Percentiles rank a stretch among this genome's conserved stretches.
These are phyloP conservation scores for Caenorhabditis latens DNA, from an alignment of 1,140 invertebrate species.

Conservation along the genomic window DNA sequence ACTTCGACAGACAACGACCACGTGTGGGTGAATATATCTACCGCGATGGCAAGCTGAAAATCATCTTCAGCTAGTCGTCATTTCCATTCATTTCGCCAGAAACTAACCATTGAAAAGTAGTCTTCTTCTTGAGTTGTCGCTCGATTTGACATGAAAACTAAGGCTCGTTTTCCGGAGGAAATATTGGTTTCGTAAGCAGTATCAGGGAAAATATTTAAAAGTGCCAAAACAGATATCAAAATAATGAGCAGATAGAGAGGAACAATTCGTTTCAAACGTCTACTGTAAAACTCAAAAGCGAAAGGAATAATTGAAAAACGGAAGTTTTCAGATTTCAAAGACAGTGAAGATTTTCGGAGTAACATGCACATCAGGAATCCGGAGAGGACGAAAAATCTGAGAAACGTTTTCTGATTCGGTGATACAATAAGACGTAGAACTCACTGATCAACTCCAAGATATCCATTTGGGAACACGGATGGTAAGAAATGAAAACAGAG, in stretches of 20 bases:
- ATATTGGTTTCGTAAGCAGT: neutral
- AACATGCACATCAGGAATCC: constrained; percentile 12
- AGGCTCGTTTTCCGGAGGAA: neutral
- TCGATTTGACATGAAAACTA: neutral
- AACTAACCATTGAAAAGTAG: neutral
- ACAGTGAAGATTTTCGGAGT: neutral
- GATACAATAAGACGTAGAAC: neutral
- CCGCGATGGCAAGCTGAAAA: neutral
- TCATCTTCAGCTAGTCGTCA: too few relatives aligned
- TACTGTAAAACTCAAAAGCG: neutral
- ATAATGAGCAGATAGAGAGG: neutral
- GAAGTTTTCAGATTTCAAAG: neutral
- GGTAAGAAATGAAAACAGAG: constrained; percentile 17
- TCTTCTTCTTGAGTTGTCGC: neutral
- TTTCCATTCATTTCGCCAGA: too few relatives aligned
- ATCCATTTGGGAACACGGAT: neutral
- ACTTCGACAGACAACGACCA: constrained; percentile 26
- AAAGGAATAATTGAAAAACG: neutral
- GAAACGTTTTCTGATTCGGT: neutral
- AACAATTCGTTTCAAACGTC: neutral
- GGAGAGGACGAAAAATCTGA: constrained; percentile 17
- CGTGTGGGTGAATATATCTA: constrained; percentile 27
- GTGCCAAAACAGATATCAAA: neutral
- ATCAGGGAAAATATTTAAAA: neutral
- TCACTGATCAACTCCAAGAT: constrained; percentile 30